Evolutionary conservation across 2,797 vertebrate species (phyloP).

Genomic region (Lacerta bilineata): DNA sequence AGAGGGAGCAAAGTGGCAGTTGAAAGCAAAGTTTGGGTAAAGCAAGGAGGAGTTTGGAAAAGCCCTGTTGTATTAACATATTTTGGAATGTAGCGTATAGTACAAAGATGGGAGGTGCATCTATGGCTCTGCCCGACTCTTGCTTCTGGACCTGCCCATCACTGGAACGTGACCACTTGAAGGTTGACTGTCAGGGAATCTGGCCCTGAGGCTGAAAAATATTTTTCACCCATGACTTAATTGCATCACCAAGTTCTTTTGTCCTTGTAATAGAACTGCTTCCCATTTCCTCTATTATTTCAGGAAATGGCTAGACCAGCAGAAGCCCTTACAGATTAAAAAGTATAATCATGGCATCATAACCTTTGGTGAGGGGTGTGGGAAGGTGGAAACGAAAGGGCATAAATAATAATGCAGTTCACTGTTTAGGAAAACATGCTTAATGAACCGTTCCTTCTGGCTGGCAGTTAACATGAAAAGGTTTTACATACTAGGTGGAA

Average conservation of each 20-base stretch:
- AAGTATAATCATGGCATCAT: constrained; percentile 25
- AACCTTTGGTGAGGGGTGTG: constrained; percentile 31
- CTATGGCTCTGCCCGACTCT: background rate
- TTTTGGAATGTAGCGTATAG: too few species aligned
- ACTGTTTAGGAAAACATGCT: background rate
- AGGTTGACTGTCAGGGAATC: too few species aligned
- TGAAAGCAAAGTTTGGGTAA: too few species aligned
- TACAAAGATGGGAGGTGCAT: too few species aligned
- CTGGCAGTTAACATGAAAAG: constrained; percentile 43
- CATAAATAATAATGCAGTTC: background rate
- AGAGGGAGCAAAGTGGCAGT: too few species aligned
- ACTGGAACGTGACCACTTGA: too few species aligned
- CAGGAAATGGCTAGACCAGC: constrained; percentile 37
- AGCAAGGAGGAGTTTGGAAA: too few species aligned
- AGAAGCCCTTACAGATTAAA: constrained; percentile 27
- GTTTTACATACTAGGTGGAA: constrained; percentile 1
- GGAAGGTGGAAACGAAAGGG: constrained; percentile 36
- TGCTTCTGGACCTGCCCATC: background rate
- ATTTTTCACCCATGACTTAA: constrained; percentile 11
- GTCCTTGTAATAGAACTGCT: constrained; percentile 37
- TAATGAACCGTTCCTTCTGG: background rate
- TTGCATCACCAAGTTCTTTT: constrained; percentile 48
- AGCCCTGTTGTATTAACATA: too few species aligned
- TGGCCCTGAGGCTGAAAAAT: too few species aligned
- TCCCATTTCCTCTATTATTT: constrained; percentile 40